Evolutionary conservation across 1,140 invertebrate species (phyloP).

Genomic region (Leptinotarsa texana): DNA sequence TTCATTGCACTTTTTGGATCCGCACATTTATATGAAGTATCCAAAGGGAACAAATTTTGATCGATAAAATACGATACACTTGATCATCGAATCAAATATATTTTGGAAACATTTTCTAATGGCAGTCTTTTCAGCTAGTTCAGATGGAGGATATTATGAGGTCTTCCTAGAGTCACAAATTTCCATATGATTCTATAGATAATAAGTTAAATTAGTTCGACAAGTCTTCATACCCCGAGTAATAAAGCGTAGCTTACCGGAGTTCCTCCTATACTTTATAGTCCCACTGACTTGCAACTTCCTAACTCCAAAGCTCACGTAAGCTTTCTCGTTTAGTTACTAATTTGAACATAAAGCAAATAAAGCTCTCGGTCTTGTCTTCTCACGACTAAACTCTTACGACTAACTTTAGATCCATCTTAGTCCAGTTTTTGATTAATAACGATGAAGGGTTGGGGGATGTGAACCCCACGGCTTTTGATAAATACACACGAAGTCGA

Average conservation of each 20-base stretch:
- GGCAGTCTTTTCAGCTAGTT: no score
- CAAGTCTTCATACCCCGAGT: slow-evolving; percentile 38
- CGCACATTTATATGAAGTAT: no score
- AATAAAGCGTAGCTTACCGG: slow-evolving; percentile 34
- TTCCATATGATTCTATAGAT: slow-evolving; percentile 28
- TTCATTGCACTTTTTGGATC: no score
- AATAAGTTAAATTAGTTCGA: slow-evolving; percentile 44
- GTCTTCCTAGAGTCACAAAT: not conserved
- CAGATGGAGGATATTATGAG: no score
- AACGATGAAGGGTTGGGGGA: not conserved
- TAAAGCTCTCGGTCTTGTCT: slow-evolving; percentile 39
- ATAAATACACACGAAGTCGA: not conserved
- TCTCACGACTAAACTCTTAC: slow-evolving; percentile 32
- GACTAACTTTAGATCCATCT: slow-evolving; percentile 41
- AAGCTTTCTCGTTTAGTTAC: slow-evolving; percentile 41
- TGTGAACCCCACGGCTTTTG: not conserved
- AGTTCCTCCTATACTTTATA: slow-evolving; percentile 43
- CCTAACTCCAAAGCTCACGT: slow-evolving; percentile 42
- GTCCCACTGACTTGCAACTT: slow-evolving; percentile 44
- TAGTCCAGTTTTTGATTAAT: slow-evolving; percentile 27
- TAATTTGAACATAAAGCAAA: slow-evolving; percentile 45
- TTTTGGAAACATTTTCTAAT: no score
- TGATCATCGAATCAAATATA: no score
- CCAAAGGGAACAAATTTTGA: no score
- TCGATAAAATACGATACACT: no score